Base-by-base conservation (phyloP, 2,888 invertebrate genomes). In the Pheosia gnoma region DNA sequence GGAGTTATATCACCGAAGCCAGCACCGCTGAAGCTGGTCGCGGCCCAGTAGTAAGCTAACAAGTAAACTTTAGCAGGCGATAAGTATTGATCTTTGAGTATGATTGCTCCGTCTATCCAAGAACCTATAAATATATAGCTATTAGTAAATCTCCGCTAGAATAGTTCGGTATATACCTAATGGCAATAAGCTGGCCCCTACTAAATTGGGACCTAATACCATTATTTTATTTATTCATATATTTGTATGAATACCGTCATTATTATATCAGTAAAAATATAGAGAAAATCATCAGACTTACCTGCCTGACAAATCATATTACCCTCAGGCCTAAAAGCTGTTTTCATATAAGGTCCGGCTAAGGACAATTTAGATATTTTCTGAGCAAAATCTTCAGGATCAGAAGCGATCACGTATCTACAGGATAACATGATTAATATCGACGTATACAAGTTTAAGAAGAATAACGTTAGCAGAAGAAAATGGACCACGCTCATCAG, bases 1-100 rank as follows among this genome's bases (percentile, higher is more conserved):
- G 94, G 89, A 37, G 86, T 87, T 63, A 94, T 86, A 74, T 94
- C 94, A 59, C 94, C 94, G 65, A 94, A 93, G 10, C 94, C 94
- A 59, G 91, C 90, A 39, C 93, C 90, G 59, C 90, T 90, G 67
- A 94, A 90, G 62, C 90, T 90, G 3, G 89, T 80, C 3, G 94
- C 90, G 4, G 91, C 76, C 93, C 94, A 94, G 74, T 94, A 94
- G 75, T 90, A 89, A 45, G 91, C 93, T 52, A 93, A 67, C 39
- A 94, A 78, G 72, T 91, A 93, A 13, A 91, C 90, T 75, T 85
- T 87, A 58, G 68, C 66, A 1, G 92, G 90, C 3, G 85, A 81
- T 67, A 92, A 69, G 61, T 81, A 71, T 43, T 80, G 63, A 5
- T 75, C 80, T 71, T 82, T 83, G 57, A 84, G 71, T 47, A 89